These are phyloP conservation scores for Philypnodon macrostomus DNA, from an alignment of 2,797 vertebrate genomes.

Conservation along the genomic window DNA sequence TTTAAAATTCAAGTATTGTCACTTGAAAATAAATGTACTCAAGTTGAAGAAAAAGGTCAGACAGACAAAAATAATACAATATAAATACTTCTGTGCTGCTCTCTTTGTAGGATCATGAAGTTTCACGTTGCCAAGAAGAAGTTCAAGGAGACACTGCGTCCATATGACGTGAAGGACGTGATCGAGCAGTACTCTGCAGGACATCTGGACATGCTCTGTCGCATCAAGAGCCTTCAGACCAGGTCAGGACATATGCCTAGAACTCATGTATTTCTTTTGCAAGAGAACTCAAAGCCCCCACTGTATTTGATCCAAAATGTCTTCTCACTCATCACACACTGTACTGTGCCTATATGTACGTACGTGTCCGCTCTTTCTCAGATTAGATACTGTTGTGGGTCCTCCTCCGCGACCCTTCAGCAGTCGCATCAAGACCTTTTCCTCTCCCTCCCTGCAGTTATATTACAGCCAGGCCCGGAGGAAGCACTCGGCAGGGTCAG, in stretches of 20 bases:
- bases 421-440: slow-evolving; percentile 67
- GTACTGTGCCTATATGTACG: slow-evolving; percentile 17
- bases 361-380: slow-evolving; percentile 57
- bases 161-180: slow-evolving; percentile 97
- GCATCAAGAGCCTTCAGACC: slow-evolving; percentile 97
- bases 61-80: no score
- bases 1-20: no score
- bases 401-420: slow-evolving; percentile 61
- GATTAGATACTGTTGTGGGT: slow-evolving; percentile 74
- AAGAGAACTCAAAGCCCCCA: neutral
- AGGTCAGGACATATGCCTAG: slow-evolving; percentile 82
- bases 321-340: neutral
- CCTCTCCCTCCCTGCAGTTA: slow-evolving; percentile 71
- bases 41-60: no score
- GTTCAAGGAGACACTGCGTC: slow-evolving; percentile 96
- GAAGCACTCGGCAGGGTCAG: slow-evolving; percentile 68
- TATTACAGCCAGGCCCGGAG: slow-evolving; percentile 72
- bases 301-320: neutral
- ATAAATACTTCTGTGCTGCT: no score
- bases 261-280: no score
- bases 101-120: slow-evolving; percentile 89
- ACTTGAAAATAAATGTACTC: no score
- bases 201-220: slow-evolving; percentile 96
- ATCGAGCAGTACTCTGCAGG: slow-evolving; percentile 99
- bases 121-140: slow-evolving; percentile 98